Base-by-base conservation (phyloP, 2,888 invertebrate species). In the Choristoneura rosaceana region DNA sequence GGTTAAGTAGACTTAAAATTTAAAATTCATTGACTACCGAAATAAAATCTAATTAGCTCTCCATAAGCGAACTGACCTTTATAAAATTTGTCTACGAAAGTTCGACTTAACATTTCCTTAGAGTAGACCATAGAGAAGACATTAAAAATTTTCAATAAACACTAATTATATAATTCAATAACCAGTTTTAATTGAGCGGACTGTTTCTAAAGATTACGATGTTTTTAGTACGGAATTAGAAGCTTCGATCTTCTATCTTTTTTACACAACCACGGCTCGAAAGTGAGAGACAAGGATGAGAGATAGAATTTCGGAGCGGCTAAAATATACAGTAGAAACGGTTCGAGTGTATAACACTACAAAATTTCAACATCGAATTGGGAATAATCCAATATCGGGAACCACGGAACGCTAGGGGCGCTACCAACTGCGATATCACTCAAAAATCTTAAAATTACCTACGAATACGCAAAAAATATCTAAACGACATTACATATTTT, bases 371-470 rank as follows among this genome's bases (percentile, higher is more conserved):
- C 58, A 34, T 41, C 12, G 41, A 58, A 15, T 63, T 50, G 68
- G 58, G 14, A 52, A 14, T 52, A 60, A 17, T 17, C 52, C 60
- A 65, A 34, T 9, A 59, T 52, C 65, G 50, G 52, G 45, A 64
- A 59, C 47, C 25, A 38, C 43, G n/a, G 17, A 55, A 50, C 63
- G 7, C 71, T 41, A 67, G 17, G 62, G 71, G 15, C 59, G 38
- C 67, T 71, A 62, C 59, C 59, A 68, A 63, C 73, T 63, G 68
- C 41, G 33, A 45, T 73, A 73, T 73, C 69, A 69, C 73, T 69
- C 73, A 41, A 73, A 71, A 64, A 58, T 60, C 65, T 71, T 74
- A 71, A n/a, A 55, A 62, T 58, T 66, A 69, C 64, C 68, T 74
- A 74, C 59, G 34, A 60, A 10, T 71, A 71, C 55, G n/a, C 47